A percentile compares a stretch with the other conserved stretches of the same genome.
These are phyloP conservation scores for Torymus tubicola DNA, from an alignment of 2,888 invertebrate genomes.

Conservation along the genomic window DNA sequence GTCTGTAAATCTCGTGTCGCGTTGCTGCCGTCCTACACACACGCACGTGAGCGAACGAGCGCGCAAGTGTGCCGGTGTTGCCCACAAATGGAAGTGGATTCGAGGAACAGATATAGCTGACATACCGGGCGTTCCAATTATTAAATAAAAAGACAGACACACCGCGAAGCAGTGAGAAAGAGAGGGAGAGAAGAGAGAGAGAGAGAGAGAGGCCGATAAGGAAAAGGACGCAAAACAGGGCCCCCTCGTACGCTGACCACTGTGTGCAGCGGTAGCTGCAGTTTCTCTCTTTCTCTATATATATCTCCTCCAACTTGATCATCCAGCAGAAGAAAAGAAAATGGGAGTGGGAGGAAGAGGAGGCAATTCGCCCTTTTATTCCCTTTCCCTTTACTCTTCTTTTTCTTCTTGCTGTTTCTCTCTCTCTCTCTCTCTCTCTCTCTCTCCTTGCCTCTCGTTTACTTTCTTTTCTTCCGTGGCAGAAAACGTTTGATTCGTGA, in stretches of 20 bases:
- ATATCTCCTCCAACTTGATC: conserved; percentile 1
- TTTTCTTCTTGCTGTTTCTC: conserved; percentile 31
- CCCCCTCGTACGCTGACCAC: conserved; percentile 52
- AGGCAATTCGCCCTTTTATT: conserved; percentile 19
- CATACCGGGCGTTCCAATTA: conserved; percentile 70
- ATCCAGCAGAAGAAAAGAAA: conserved; percentile 18
- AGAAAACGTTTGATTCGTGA: conserved; percentile 68
- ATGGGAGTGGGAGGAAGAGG: conserved; percentile 58
- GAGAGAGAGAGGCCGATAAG: conserved; percentile 61
- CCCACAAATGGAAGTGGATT: conserved; percentile 68
- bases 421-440: conserved; percentile 41
- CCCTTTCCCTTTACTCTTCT: conserved; percentile 37
- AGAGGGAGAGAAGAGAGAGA: conserved; percentile 52
- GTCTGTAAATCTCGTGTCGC: conserved; percentile 52
- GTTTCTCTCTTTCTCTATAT: background rate
- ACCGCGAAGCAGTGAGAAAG: conserved; percentile 56
- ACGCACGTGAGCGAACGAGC: background rate
- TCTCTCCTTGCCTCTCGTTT: conserved; percentile 26
- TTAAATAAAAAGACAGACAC: conserved; percentile 66
- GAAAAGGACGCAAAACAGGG: conserved; percentile 63
- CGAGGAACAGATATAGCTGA: conserved; percentile 67
- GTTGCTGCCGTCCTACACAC: background rate
- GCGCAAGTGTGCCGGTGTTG: conserved; percentile 34
- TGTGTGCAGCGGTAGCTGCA: conserved; percentile 21
- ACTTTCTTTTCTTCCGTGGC: conserved; percentile 56